Evolutionary conservation across 2,797 vertebrate genomes (phyloP).

Genomic region (Passerculus sandwichensis): DNA sequence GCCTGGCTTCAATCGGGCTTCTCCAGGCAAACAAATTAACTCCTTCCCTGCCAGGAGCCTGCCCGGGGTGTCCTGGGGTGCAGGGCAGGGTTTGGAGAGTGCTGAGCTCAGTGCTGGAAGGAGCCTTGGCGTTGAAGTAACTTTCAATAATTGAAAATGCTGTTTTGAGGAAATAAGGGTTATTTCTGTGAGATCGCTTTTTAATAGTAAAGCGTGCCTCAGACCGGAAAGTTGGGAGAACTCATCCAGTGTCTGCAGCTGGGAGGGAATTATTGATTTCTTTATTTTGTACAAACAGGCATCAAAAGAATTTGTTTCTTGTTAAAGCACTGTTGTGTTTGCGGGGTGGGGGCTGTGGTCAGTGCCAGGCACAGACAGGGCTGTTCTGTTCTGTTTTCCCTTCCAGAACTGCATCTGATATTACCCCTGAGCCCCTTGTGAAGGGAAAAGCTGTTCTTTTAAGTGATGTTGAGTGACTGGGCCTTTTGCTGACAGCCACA

Average conservation of each 20-base stretch:
- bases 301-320: neutral
- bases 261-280: conserved; percentile 30
- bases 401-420: neutral
- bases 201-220: neutral
- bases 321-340: neutral
- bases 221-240: neutral
- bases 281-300: neutral
- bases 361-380: neutral
- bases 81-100: fast-evolving
- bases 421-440: neutral
- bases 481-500: neutral
- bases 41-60: neutral
- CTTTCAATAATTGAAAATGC: neutral
- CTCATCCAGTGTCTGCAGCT: neutral
- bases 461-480: neutral
- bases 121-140: neutral
- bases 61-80: neutral
- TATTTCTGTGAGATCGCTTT: neutral
- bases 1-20: neutral
- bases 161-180: neutral
- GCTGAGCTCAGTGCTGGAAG: fast-evolving
- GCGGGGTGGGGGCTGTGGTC: neutral
- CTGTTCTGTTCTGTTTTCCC: neutral
- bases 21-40: neutral
- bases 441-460: neutral